phyloP scores from a whole-genome alignment of 2,113 vertebrate genomes.

The Eurystomus gularis region DNA sequence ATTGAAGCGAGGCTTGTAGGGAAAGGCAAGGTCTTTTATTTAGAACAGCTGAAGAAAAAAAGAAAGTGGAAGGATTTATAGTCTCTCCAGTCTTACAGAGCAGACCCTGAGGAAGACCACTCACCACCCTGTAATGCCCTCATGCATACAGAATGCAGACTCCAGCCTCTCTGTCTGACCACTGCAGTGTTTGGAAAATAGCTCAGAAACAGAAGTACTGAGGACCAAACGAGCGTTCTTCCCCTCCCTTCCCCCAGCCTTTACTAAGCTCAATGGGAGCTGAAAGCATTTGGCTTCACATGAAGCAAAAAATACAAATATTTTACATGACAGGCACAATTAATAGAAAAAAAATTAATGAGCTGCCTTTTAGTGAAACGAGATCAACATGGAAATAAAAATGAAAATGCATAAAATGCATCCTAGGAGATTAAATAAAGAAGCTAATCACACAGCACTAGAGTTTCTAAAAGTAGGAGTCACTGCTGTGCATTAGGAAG shows the following conservation, averaged over 20 bases:
- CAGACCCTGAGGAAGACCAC: neutral
- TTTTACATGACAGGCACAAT: neutral
- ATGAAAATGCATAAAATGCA: neutral
- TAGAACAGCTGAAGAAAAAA: neutral
- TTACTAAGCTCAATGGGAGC: neutral
- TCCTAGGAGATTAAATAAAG: constrained; percentile 13
- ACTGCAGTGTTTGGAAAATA: neutral
- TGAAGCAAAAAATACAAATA: neutral
- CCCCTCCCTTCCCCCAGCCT: neutral
- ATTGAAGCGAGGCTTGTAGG: neutral
- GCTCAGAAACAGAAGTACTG: neutral
- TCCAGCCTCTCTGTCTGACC: neutral
- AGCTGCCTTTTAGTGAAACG: constrained; percentile 9
- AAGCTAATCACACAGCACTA: neutral
- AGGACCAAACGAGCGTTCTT: neutral
- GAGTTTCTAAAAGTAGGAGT: constrained; percentile 6
- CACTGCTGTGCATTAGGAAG: neutral
- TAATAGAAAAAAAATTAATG: constrained; percentile 48
- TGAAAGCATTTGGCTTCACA: neutral
- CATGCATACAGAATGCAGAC: neutral
- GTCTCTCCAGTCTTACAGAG: neutral
- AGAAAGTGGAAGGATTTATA: neutral
- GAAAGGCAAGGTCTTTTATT: neutral
- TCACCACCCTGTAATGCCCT: neutral
- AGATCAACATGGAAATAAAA: neutral